A percentile compares a stretch with the other conserved stretches of the same genome.
Conservation (phyloP, 2,113 vertebrate genomes). For the Brevimyrus niger region DNA sequence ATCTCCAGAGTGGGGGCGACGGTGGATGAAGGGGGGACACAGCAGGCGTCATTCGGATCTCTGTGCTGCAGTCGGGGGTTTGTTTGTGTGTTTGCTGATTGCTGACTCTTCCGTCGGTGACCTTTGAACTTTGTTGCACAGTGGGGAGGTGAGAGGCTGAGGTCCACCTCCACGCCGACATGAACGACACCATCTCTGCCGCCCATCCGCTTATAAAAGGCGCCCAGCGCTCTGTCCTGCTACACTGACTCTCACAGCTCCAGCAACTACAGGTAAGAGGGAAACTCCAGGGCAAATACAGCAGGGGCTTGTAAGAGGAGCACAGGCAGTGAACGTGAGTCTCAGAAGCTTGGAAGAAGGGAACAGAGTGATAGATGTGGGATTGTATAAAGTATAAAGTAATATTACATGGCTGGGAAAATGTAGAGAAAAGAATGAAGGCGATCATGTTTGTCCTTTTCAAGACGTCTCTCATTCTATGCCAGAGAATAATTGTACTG, state of each 20-base stretch:
- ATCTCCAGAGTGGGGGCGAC: background rate
- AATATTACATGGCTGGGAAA: background rate
- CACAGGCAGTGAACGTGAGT: background rate
- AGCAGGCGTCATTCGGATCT: background rate
- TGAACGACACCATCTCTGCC: conserved; percentile 21
- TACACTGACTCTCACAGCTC: conserved; percentile 51
- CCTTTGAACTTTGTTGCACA: conserved; percentile 56
- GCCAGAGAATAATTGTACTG: background rate
- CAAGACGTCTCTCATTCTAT: background rate
- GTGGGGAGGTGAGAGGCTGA: conserved; percentile 52
- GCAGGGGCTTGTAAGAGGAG: background rate
- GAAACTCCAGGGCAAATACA: background rate
- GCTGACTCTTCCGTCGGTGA: conserved; percentile 42
- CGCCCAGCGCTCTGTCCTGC: conserved; percentile 18
- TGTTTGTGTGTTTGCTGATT: background rate
- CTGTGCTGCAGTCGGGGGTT: background rate
- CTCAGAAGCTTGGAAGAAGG: background rate
- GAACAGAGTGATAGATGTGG: background rate
- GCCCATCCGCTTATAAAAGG: conserved; percentile 52
- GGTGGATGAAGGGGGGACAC: background rate
- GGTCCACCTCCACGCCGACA: conserved; percentile 64
- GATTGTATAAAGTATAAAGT: background rate
- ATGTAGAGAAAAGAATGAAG: background rate
- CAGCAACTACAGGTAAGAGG: conserved; percentile 59
- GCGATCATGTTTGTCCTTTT: background rate